phyloP scores from a whole-genome alignment of 2,113 vertebrate genomes.

The Rhynchomys soricoides region DNA sequence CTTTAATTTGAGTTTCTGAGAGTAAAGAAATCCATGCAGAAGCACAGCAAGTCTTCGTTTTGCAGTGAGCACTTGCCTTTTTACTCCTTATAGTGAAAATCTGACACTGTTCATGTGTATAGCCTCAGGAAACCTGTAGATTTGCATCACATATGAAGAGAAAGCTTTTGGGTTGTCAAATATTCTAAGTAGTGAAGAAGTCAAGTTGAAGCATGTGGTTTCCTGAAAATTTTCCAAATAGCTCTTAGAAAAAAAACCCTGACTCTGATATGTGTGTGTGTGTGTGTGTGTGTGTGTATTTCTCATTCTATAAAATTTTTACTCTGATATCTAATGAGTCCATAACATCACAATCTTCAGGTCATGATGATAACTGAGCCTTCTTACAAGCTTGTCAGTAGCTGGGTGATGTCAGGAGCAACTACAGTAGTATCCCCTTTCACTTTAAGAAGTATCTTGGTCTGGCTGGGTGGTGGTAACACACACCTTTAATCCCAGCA shows the following conservation, averaged over 20 bases:
- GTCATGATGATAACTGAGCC: not conserved
- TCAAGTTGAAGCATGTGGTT: not conserved
- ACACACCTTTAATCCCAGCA: not conserved
- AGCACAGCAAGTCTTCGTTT: not conserved
- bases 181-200: not conserved
- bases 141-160: not conserved
- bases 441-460: not conserved
- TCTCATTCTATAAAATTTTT: not conserved
- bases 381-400: not conserved
- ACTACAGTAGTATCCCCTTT: not conserved
- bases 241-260: constrained; percentile 18
- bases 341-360: not conserved
- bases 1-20: not conserved
- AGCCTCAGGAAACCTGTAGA: not conserved
- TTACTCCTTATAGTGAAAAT: not conserved
- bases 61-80: not conserved
- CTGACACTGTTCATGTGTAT: not conserved
- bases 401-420: not conserved
- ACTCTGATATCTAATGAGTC: not conserved
- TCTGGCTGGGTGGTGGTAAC: not conserved
- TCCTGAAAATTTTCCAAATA: constrained; percentile 8
- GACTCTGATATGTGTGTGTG: not conserved
- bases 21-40: not conserved
- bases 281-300: not conserved
- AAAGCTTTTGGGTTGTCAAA: not conserved